phyloP scores from a whole-genome alignment of 1,140 invertebrate genomes.

The Brachionus rubens region DNA sequence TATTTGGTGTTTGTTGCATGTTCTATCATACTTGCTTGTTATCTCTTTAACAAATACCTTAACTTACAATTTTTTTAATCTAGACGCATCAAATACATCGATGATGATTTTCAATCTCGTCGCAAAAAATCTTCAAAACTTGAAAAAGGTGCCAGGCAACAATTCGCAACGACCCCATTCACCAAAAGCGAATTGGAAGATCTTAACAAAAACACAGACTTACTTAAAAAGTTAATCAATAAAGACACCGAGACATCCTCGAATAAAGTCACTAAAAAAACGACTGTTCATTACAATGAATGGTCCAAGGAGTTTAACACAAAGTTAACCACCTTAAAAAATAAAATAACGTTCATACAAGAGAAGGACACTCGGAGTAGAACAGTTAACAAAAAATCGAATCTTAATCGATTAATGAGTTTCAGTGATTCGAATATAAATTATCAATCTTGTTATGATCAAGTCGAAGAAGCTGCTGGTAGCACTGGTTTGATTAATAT shows the following conservation, averaged over 20 bases:
- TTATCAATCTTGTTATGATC: constrained; percentile 29
- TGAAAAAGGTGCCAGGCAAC: neutral
- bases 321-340: constrained; percentile 1
- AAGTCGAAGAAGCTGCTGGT: constrained; percentile 41
- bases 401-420: neutral
- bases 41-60: no score
- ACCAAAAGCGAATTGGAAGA: constrained; percentile 40
- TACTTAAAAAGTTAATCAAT: neutral
- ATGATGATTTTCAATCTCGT: neutral
- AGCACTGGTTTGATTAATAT: constrained; percentile 12
- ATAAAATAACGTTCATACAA: neutral
- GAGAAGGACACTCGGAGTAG: neutral
- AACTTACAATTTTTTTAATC: no score
- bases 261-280: neutral
- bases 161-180: constrained; percentile 25
- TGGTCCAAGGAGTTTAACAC: constrained; percentile 20
- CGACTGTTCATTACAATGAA: neutral
- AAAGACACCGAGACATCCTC: neutral
- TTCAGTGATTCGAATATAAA: constrained; percentile 37
- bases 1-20: neutral
- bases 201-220: neutral
- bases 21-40: neutral
- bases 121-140: neutral
- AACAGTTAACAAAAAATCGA: neutral
- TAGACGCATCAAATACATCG: constrained; percentile 29